These are phyloP conservation scores for Chelon labrosus DNA, from an alignment of 2,797 vertebrate species.

Conservation along the genomic window DNA sequence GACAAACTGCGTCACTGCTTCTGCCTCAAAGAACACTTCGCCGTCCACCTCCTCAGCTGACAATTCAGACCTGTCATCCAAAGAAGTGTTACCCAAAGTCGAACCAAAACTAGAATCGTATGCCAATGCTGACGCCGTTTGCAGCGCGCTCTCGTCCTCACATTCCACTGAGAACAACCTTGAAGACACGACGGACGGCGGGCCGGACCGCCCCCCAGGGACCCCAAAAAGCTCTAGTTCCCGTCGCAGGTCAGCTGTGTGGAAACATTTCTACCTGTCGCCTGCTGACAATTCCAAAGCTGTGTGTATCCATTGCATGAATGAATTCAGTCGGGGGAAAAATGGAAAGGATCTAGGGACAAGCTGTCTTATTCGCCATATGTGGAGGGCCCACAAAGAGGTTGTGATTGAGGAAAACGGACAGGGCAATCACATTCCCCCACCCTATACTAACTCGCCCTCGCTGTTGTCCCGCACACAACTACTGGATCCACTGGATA, in stretches of 20 bases:
- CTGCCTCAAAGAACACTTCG: conserved; percentile 84
- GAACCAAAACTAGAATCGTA: conserved; percentile 86
- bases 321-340: conserved; percentile 97
- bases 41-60: conserved; percentile 89
- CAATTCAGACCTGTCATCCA: conserved; percentile 86
- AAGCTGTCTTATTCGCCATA: conserved; percentile 97
- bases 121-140: conserved; percentile 79
- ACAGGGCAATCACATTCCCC: conserved; percentile 90
- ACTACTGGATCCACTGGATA: conserved; percentile 84
- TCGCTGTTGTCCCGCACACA: conserved; percentile 89
- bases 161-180: conserved; percentile 83
- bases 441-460: conserved; percentile 90
- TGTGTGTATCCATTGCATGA: conserved; percentile 98
- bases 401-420: conserved; percentile 96
- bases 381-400: conserved; percentile 97
- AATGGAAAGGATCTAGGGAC: conserved; percentile 98
- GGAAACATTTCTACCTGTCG: conserved; percentile 99
- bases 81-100: conserved; percentile 89
- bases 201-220: conserved; percentile 83
- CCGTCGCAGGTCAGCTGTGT: conserved; percentile 94
- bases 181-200: conserved; percentile 87
- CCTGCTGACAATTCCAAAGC: conserved; percentile 97
- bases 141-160: conserved; percentile 79
- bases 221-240: conserved; percentile 92
- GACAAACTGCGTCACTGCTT: conserved; percentile 73